Evolutionary conservation across 2,113 vertebrate species (phyloP), one percentile per base, ranked within the genome.

Genomic region (Arvicanthis niloticus): DNA sequence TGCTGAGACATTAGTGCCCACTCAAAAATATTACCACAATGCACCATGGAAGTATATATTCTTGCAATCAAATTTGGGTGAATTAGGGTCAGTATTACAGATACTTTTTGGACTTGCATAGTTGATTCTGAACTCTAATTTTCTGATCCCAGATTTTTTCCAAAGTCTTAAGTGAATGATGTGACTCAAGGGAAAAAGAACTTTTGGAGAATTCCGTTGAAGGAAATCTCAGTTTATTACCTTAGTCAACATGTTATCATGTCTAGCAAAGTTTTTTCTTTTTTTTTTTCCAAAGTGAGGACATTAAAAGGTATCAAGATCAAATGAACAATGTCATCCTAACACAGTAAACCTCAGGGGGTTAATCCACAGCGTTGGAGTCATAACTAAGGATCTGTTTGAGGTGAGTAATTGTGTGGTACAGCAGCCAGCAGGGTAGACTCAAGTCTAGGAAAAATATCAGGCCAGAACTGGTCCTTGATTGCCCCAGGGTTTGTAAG

Each of bases 231-330:
- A 60, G n/a, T 62, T 84, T 60, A 84, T 26, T 40, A 24, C 21
- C 80, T 62, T 29, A 84, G 56, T 29, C n/a, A 40, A 26, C 40
- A 60, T 0, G 3, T 60, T 82, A 40, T 40, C 56, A 22, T 29
- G 56, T 4, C 62, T 77, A 37, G 84, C 70, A 19, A 45, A 31
- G 15, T 56, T 34, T 67, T 95, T 73, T 40, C 34, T 72, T 56
- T 34, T 67, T 95, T 73, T 40, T n/a, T 72, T 76, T 94, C 94
- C 53, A 87, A 88, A 89, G 24, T 91, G n/a, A 93, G 17, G 62
- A 51, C 45, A 86, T 78, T 31, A 58, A 85, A 85, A 92, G 31
- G 40, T 40, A 40, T 89, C n/a, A 82, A 91, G 89, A 91, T 70
- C 68, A 31, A 53, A 45, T 45, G 56, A 94, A n/a, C 34, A 53